Evolutionary conservation across 1,140 invertebrate genomes (phyloP), one percentile per base, ranked within the genome.

Genomic region (Drosophila kanapiae): DNA sequence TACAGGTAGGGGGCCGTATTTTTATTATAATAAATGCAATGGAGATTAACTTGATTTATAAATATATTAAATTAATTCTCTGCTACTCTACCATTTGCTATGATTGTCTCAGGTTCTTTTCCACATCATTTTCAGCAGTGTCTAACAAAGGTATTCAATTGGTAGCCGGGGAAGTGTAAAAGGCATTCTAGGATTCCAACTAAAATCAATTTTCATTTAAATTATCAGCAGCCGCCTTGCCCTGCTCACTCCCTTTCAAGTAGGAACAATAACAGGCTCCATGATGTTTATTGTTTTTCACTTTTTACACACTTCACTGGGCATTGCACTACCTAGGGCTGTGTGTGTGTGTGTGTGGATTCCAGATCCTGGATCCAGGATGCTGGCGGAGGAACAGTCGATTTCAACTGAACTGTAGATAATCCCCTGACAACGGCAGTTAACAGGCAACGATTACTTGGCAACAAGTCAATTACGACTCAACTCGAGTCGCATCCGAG

Each of bases 401-500:
- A 84, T 84, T 88, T 84, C 72, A 84, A 90, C 67, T 81, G 81
- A 88, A 88, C 81, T 88, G 81, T 88, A 88, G 85, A 90, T 88
- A 88, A 88, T 88, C 85, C 85, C 85, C 81, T 90, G 78, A 88
- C 85, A 90, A 88, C 85, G 88, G 85, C 84, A 88, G 85, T 88
- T 88, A 88, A 90, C 85, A 76, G 85, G 85, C 85, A 90, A 88
- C 85, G 85, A 88, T 88, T 88, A 88, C 85, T 88, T 88, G 85
- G 85, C 85, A 88, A 88, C 85, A 88, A 88, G 85, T 88, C 85
- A 90, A 88, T 88, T 88, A 88, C 78, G 85, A 75, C 65, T 70
- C 57, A 38, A 60, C 67, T 64, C 37, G 33, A 64, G 45, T 58
- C 74, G 58, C 33, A 48, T 35, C 18, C 27, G 63, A 43, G 18